phyloP scores from a whole-genome alignment of 1,140 invertebrate genomes.

The Zaprionus kolodkinae region DNA sequence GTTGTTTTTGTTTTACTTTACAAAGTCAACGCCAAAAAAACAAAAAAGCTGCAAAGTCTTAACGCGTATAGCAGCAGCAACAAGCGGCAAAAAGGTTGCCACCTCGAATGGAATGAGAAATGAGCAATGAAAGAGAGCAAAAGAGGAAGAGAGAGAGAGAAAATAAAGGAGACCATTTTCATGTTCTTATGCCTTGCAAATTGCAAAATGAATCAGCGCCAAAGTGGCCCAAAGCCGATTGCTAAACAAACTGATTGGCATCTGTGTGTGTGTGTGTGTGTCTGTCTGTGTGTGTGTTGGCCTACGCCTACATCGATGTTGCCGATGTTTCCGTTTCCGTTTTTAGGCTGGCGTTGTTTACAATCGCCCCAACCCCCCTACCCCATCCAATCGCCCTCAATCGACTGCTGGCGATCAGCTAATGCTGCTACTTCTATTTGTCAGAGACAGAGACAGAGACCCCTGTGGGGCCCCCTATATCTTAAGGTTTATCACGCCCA shows the following conservation, averaged over 20 bases:
- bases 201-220: conserved; percentile 43
- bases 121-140: background rate
- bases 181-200: conserved; percentile 46
- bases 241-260: conserved; percentile 28
- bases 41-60: conserved; percentile 27
- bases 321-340: conserved; percentile 22
- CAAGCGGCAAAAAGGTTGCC: conserved; percentile 38
- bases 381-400: background rate
- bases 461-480: background rate
- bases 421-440: conserved; percentile 8
- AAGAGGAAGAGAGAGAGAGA: background rate
- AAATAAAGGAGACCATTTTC: conserved; percentile 15
- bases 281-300: background rate
- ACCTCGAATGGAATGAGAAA: conserved; percentile 8
- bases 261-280: conserved; percentile 1
- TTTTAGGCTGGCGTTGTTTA: background rate
- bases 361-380: background rate
- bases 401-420: conserved; percentile 21
- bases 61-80: background rate
- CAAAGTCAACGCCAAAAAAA: conserved; percentile 34
- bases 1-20: conserved; percentile 45
- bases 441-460: background rate
- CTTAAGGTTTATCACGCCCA: background rate
- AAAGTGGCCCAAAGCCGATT: conserved; percentile 44
- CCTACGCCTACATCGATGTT: background rate